These are phyloP conservation scores for Panthera tigris DNA, from an alignment of 2,113 vertebrate species.

Conservation along the genomic window DNA sequence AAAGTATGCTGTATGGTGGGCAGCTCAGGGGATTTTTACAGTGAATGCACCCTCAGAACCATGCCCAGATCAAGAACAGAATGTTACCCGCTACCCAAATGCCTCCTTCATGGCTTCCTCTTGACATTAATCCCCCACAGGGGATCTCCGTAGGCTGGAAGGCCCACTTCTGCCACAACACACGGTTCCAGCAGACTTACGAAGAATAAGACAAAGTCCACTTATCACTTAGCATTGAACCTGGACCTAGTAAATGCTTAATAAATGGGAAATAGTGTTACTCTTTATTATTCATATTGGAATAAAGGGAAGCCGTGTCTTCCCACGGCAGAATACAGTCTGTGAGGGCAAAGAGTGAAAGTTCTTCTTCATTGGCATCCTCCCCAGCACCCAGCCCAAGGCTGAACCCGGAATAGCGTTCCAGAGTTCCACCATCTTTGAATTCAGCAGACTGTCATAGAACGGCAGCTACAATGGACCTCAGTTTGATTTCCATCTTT, in stretches of 20 bases:
- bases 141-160: neutral
- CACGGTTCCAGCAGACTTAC: rapidly evolving
- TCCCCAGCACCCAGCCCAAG: neutral
- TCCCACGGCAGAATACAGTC: neutral
- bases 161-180: neutral
- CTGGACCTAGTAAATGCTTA: neutral
- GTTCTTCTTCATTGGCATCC: too few relatives aligned
- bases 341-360: rapidly evolving
- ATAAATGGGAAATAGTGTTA: neutral
- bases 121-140: neutral
- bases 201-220: neutral
- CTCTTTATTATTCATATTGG: neutral
- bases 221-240: neutral
- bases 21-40: neutral
- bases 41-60: rapidly evolving
- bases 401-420: rapidly evolving
- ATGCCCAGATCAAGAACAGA: neutral
- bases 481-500: neutral
- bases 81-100: neutral
- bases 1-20: neutral
- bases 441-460: neutral
- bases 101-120: neutral
- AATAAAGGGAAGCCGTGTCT: neutral
- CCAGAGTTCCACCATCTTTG: neutral
- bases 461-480: neutral